These are phyloP conservation scores for Aphrocallistes beatrix DNA, from an alignment of 37 sponge, comb jelly and placozoan genomes.

Conservation along the genomic window DNA sequence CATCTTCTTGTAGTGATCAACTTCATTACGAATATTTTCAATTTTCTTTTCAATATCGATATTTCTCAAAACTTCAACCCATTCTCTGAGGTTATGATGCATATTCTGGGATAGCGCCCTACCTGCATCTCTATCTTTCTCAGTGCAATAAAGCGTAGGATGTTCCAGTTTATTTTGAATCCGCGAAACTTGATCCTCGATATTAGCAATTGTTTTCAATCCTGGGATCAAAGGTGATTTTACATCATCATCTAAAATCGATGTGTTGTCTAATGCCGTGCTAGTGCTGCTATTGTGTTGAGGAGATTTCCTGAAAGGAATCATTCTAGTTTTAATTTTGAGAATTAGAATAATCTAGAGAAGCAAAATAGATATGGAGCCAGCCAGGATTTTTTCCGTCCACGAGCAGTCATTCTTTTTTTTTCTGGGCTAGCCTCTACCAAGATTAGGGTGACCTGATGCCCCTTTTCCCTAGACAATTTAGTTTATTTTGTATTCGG, in stretches of 20 bases:
- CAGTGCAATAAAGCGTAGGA: not conserved
- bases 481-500: too few species aligned
- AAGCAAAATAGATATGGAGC: too few species aligned
- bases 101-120: not conserved
- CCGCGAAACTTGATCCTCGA: not conserved
- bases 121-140: not conserved
- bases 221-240: not conserved
- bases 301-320: not conserved
- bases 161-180: not conserved
- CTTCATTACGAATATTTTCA: not conserved
- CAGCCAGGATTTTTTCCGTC: too few species aligned
- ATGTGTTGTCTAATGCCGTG: not conserved
- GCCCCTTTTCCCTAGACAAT: too few species aligned
- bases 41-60: not conserved
- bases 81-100: not conserved
- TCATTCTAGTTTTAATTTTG: too few species aligned
- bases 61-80: not conserved
- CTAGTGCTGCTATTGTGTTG: conserved; percentile 8
- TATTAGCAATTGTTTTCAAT: not conserved
- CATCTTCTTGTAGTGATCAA: not conserved
- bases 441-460: too few species aligned
- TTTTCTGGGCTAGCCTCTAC: too few species aligned
- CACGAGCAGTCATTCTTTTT: too few species aligned
- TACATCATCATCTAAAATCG: not conserved
- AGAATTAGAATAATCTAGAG: too few species aligned